These are phyloP conservation scores for Podarcis raffonei DNA, from an alignment of 2,113 vertebrate species.

Conservation along the genomic window DNA sequence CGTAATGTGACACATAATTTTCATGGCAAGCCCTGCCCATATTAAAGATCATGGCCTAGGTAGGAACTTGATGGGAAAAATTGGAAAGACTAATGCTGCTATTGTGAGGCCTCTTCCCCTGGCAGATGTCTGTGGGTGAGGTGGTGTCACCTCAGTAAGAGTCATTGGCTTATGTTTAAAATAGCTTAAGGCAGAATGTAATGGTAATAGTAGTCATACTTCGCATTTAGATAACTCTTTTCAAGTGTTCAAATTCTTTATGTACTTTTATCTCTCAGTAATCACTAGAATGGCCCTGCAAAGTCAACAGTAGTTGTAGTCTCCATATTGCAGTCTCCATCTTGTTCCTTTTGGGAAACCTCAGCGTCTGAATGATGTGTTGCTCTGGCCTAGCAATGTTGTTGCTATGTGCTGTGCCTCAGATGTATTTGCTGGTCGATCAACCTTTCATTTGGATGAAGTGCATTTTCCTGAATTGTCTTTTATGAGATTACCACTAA, in stretches of 20 bases:
- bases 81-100: background rate
- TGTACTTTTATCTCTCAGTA: background rate
- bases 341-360: too few species aligned
- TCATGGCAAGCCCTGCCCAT: background rate
- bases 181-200: background rate
- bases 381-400: too few species aligned
- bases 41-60: background rate
- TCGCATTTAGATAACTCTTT: background rate
- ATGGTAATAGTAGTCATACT: background rate
- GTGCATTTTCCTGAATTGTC: background rate
- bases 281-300: background rate
- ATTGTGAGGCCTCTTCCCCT: background rate
- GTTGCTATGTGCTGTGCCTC: too few species aligned
- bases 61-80: background rate
- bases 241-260: background rate
- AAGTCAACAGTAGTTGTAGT: background rate
- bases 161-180: background rate
- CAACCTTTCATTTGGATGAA: background rate
- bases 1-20: background rate
- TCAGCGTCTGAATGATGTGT: too few species aligned
- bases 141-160: background rate
- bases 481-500: constrained; percentile 17
- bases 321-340: too few species aligned
- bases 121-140: background rate
- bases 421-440: too few species aligned